phyloP scores from a whole-genome alignment of 2,113 vertebrate species.

The Pithys albifrons region DNA sequence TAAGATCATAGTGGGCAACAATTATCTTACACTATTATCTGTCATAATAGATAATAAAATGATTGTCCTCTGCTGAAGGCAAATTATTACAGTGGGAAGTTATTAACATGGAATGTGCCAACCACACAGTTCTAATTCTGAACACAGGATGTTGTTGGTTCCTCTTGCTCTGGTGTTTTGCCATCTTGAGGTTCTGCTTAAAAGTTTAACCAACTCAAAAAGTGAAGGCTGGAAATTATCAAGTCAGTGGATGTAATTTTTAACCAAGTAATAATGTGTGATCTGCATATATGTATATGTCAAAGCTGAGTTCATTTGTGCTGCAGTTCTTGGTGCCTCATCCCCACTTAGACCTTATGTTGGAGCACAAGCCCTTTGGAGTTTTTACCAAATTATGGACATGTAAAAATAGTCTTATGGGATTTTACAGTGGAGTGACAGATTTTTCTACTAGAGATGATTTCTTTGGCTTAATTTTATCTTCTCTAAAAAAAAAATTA shows the following conservation, averaged over 20 bases:
- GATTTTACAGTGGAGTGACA: background rate
- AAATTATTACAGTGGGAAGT: background rate
- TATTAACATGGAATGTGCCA: rapidly evolving
- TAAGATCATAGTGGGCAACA: background rate
- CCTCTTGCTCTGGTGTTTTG: background rate
- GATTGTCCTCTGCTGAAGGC: background rate
- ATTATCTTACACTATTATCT: background rate
- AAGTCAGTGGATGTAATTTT: background rate
- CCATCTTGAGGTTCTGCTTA: background rate
- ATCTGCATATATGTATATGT: background rate
- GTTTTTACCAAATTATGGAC: background rate
- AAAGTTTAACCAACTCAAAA: background rate
- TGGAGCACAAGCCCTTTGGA: background rate
- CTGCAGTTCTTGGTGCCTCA: background rate
- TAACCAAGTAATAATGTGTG: background rate
- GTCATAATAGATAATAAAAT: background rate
- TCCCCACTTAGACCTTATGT: background rate
- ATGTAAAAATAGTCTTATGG: background rate
- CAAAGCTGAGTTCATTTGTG: background rate
- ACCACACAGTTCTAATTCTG: background rate
- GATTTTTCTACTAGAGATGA: background rate
- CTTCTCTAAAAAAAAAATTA: background rate
- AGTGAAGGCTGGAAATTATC: background rate
- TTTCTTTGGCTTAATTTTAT: background rate
- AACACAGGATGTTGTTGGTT: background rate